phyloP scores from a whole-genome alignment of 92 coral and sea anemone genomes.

The Hydrozoanthus gracilis region DNA sequence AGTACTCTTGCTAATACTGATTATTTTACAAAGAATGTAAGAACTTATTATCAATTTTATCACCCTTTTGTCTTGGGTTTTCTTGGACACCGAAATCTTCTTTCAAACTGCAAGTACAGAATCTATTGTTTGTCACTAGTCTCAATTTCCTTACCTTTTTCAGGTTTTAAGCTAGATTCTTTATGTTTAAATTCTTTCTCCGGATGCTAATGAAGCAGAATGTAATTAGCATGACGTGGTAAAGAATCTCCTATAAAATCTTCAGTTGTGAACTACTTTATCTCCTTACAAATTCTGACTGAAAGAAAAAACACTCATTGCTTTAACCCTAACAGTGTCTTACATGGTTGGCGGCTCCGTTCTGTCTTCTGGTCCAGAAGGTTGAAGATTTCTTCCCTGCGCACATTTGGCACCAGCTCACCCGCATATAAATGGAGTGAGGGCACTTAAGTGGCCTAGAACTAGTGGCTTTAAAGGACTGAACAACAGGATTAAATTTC shows the following conservation, averaged over 20 bases:
- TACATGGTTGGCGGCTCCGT: slow-evolving; percentile 92
- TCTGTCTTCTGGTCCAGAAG: slow-evolving; percentile 93
- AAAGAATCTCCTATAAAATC: background rate
- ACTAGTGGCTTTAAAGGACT: slow-evolving; percentile 1
- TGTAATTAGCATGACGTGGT: too few relatives aligned
- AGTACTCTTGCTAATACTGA: too few relatives aligned
- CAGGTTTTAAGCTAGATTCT: too few relatives aligned
- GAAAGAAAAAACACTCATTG: background rate
- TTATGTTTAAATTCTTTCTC: too few relatives aligned
- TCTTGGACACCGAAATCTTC: too few relatives aligned
- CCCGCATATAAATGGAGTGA: slow-evolving; percentile 72
- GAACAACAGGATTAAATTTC: background rate
- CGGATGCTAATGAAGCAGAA: too few relatives aligned
- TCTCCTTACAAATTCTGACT: background rate
- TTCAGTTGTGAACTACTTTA: background rate
- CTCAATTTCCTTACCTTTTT: too few relatives aligned
- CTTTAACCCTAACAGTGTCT: slow-evolving; percentile 62
- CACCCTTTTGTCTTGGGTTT: too few relatives aligned
- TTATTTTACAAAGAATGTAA: too few relatives aligned
- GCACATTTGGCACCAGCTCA: slow-evolving; percentile 98
- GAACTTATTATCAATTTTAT: too few relatives aligned
- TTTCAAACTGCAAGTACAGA: too few relatives aligned
- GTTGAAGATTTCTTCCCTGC: slow-evolving; percentile 99
- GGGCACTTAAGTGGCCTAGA: background rate
- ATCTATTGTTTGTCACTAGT: too few relatives aligned